Conservation (phyloP, 2,113 vertebrate species). For the Megaceryle maxima region DNA sequence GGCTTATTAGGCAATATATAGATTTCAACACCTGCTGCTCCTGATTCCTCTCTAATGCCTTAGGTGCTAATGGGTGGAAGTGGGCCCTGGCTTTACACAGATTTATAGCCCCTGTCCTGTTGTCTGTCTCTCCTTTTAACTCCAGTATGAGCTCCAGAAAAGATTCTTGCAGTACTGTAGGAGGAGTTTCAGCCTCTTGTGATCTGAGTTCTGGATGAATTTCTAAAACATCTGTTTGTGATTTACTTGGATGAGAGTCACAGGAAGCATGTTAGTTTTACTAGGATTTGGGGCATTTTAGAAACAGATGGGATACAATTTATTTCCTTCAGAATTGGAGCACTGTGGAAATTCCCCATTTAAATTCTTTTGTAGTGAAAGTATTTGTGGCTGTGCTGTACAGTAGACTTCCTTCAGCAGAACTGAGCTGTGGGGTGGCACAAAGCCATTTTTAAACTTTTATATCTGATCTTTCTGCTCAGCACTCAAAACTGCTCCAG, state of each 20-base stretch:
- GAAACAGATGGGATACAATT: conserved; percentile 5
- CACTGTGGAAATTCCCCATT: not conserved
- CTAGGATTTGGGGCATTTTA: not conserved
- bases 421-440: not conserved
- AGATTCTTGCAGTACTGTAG: not conserved
- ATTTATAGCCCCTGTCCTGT: not conserved
- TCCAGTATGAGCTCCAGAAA: not conserved
- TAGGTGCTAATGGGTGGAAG: not conserved
- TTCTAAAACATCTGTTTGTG: not conserved
- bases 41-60: not conserved
- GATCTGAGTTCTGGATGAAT: not conserved
- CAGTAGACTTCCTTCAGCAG: not conserved
- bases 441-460: not conserved
- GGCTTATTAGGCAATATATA: not conserved
- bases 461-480: not conserved
- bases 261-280: not conserved
- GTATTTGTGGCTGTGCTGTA: not conserved
- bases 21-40: not conserved
- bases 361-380: not conserved
- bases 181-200: not conserved
- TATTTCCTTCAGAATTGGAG: not conserved
- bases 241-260: not conserved
- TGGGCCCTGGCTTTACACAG: not conserved
- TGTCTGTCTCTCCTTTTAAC: not conserved
- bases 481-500: not conserved